Evolutionary conservation across 2,797 vertebrate species (phyloP).

Genomic region (Buphagus erythrorhynchus): DNA sequence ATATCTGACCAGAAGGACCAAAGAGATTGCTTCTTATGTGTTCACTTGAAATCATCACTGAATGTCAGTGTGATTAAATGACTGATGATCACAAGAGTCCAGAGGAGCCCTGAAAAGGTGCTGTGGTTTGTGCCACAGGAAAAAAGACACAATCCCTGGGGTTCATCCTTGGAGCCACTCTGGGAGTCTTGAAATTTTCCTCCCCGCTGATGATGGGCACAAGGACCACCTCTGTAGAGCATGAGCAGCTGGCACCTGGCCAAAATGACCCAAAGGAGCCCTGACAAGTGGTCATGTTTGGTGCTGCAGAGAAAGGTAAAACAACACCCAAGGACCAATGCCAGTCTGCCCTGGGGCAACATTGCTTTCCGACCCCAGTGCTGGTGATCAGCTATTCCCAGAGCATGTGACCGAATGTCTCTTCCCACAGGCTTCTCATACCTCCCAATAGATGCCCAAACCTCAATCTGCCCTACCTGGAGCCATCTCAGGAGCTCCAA

Average conservation of each 20-base stretch:
- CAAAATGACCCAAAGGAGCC: background rate
- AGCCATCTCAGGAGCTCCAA: background rate
- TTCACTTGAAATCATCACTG: fast-evolving
- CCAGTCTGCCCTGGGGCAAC: background rate
- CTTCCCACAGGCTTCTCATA: background rate
- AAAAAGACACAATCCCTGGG: background rate
- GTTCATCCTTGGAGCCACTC: fast-evolving
- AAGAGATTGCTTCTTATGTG: background rate
- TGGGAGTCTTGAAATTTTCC: background rate
- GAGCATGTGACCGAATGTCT: background rate
- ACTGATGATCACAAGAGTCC: background rate
- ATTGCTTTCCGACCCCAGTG: background rate
- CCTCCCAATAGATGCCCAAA: background rate
- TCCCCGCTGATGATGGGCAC: fast-evolving
- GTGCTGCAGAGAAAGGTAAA: background rate
- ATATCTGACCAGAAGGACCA: background rate
- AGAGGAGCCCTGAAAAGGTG: background rate
- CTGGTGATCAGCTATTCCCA: background rate
- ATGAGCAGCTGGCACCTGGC: background rate
- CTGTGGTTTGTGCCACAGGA: background rate
- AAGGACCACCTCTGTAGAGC: background rate
- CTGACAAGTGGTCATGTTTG: background rate
- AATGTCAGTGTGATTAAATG: background rate
- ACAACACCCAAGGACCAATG: background rate
- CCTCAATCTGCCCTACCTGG: background rate